Conservation (phyloP, 2,113 vertebrate species). For the Colinus virginianus region DNA sequence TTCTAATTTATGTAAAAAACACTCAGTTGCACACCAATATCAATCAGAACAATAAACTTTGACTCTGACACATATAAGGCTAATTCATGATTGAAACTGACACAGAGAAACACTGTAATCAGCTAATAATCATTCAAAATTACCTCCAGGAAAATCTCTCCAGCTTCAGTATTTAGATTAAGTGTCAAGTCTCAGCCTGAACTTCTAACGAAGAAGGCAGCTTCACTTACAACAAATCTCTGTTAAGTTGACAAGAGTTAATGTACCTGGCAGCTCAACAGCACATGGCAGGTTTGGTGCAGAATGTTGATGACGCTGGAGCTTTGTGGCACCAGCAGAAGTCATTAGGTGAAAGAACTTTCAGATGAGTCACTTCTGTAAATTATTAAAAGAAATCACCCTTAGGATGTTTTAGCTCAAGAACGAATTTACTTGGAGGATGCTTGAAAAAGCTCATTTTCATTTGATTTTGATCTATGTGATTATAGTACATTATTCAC, state of each 20-base stretch:
- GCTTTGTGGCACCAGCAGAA: constrained; percentile 3
- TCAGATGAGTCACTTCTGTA: background rate
- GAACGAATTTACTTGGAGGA: background rate
- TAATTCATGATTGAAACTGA: constrained; percentile 58
- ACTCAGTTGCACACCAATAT: constrained; percentile 18
- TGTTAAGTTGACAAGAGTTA: constrained; percentile 15
- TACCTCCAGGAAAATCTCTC: constrained; percentile 51
- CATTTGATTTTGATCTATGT: background rate
- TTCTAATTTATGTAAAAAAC: constrained; percentile 42
- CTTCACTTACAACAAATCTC: constrained; percentile 9
- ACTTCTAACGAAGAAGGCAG: background rate
- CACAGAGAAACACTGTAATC: constrained; percentile 66
- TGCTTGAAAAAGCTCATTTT: background rate
- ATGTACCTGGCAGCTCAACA: constrained; percentile 34
- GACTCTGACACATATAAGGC: background rate
- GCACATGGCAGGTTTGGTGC: background rate
- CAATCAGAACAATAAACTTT: constrained; percentile 41
- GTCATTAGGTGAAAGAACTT: constrained; percentile 26
- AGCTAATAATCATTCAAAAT: constrained; percentile 69
- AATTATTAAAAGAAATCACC: constrained; percentile 27
- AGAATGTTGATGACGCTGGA: constrained; percentile 28
- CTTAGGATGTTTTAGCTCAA: background rate
- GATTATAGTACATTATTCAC: background rate
- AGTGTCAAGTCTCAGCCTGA: constrained; percentile 28
- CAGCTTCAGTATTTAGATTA: constrained; percentile 60